Base-by-base conservation (phyloP, 2,888 invertebrate genomes). In the Gortyna flavago region DNA sequence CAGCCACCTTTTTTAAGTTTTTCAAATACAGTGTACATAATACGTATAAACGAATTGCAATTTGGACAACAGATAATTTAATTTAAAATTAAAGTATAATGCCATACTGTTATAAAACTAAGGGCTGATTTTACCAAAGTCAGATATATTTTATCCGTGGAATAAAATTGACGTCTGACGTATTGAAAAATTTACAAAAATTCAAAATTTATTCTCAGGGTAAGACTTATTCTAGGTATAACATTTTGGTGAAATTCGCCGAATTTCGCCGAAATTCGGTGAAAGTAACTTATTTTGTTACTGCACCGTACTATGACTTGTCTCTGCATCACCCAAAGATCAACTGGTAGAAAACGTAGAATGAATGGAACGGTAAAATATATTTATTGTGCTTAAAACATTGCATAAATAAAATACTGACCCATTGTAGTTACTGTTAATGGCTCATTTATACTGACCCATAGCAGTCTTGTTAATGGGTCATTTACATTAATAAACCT, bases 401-500 rank as follows among this genome's bases (percentile, higher is more conserved):
- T 48, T n/a, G 32, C 21, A 35, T 77, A 35, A 68, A 54, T 62
- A 16, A 61, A 51, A 67, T 62, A 61, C 21, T 54, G 41, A 41
- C 11, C 44, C 16, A 16, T 51, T 51, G n/a, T 11, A 51, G 51
- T 67, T 51, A n/a, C 13, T 18, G 8, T 77, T 25, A 68, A 77
- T 25, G 44, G 54, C 32, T 29, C 41, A 67, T 76, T 62, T 67
- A 76, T 32, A 35, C 6, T 44, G 13, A 54, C 41, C 62, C 25
- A 44, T 44, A 54, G 54, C 44, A 64, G 9, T 44, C 41, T 18
- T 38, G 25, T 64, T 32, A 78, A 78, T 57, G n/a, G 21, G 6
- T 64, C 35, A 57, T 68, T 68, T 29, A 57, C 64, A 54, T 65
- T 77, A 65, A 51, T 65, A 59, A 38, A 70, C 25, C 25, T 35